Percentiles rank a stretch among this genome's conserved stretches.
Conservation (phyloP, 2,797 vertebrate genomes). For the Chlorospingus semifuscus region DNA sequence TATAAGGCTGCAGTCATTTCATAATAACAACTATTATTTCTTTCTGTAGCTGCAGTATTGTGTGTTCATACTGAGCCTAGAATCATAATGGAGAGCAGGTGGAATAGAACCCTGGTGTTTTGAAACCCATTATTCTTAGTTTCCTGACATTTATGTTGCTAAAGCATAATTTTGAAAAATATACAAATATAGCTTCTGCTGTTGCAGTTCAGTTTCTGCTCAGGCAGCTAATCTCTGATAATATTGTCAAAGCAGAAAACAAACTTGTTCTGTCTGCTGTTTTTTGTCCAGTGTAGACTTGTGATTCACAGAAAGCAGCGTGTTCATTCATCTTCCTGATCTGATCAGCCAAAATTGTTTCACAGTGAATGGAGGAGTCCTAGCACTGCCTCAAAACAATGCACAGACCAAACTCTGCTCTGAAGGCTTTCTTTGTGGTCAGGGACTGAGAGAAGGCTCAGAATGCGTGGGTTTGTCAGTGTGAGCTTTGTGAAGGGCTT, state of each 20-base stretch:
- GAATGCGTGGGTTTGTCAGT: not conserved
- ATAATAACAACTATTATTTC: not conserved
- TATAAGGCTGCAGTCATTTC: not conserved
- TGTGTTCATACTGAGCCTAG: not conserved
- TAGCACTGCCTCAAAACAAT: not conserved
- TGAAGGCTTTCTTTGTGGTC: constrained; percentile 5
- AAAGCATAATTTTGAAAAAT: not conserved
- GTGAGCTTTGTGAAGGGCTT: not conserved
- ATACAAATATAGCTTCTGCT: not conserved
- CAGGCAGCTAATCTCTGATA: not conserved
- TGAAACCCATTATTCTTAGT: not conserved
- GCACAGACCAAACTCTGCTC: not conserved
- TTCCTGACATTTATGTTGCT: not conserved
- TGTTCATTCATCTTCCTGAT: constrained; percentile 14
- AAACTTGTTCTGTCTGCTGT: not conserved
- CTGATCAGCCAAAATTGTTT: constrained; percentile 7
- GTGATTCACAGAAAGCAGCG: not conserved
- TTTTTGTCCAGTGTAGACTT: not conserved
- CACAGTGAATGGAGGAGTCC: not conserved
- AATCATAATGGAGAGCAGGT: not conserved
- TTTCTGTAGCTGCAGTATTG: not conserved
- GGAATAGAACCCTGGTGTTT: not conserved
- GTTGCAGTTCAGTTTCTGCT: not conserved
- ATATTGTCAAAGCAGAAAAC: not conserved
- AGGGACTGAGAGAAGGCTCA: not conserved